Percentiles rank a stretch among this genome's conserved stretches.
phyloP scores from a whole-genome alignment of 2,797 vertebrate species.

The Centropyge bicolor region DNA sequence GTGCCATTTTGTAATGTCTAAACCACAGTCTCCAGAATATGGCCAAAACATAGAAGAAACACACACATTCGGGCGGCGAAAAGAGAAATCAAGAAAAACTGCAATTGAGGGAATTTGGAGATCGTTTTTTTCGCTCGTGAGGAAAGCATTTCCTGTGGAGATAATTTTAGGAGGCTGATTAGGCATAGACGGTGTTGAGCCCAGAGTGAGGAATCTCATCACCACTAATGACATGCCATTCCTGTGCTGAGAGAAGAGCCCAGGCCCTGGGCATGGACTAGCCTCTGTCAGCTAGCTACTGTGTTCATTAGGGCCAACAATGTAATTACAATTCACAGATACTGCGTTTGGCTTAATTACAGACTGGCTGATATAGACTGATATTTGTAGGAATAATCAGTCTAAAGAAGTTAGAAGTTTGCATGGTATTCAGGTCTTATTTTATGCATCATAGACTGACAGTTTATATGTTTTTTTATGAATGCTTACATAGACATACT shows the following conservation, averaged over 20 bases:
- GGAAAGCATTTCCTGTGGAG: slow-evolving; percentile 80
- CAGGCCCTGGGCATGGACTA: slow-evolving; percentile 78
- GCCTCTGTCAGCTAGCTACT: slow-evolving; percentile 77
- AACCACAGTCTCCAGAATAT: slow-evolving; percentile 53
- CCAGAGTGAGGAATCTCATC: slow-evolving; percentile 84
- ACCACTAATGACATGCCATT: slow-evolving; percentile 84
- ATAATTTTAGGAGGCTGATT: slow-evolving; percentile 84
- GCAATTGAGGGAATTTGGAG: slow-evolving; percentile 66
- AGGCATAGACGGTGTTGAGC: slow-evolving; percentile 80
- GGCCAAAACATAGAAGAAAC: slow-evolving; percentile 34
- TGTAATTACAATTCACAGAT: slow-evolving; percentile 82
- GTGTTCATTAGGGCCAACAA: slow-evolving; percentile 84
- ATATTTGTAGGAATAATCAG: slow-evolving; percentile 80
- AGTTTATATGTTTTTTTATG: slow-evolving; percentile 45
- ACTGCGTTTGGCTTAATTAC: slow-evolving; percentile 80
- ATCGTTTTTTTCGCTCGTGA: slow-evolving; percentile 60
- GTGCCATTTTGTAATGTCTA: slow-evolving; percentile 70
- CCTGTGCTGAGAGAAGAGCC: slow-evolving; percentile 76
- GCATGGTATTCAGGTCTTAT: slow-evolving; percentile 59
- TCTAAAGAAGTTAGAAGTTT: slow-evolving; percentile 74
- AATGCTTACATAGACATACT: slow-evolving; percentile 20
- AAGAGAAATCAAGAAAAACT: slow-evolving; percentile 55
- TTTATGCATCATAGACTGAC: slow-evolving; percentile 55
- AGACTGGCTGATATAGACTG: slow-evolving; percentile 80
- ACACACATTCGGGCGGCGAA: slow-evolving; percentile 10